These are phyloP conservation scores for Campopleginae sp. DNA, from an alignment of 2,888 invertebrate species.

Conservation along the genomic window DNA sequence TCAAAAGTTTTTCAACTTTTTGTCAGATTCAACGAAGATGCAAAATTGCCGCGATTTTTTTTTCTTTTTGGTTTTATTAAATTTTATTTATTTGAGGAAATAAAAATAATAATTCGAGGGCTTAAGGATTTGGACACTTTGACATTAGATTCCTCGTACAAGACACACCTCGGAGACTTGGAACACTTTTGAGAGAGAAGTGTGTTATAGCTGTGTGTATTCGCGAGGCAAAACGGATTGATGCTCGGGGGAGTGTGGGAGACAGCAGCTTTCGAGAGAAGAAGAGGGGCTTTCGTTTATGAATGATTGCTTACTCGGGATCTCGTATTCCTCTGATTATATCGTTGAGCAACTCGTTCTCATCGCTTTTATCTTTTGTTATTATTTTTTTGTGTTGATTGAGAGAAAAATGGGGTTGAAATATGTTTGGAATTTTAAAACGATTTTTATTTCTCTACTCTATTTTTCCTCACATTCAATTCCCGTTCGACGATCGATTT, in stretches of 20 bases:
- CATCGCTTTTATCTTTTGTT: conserved; percentile 24
- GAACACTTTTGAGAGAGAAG: conserved; percentile 39
- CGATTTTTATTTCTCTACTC: neutral
- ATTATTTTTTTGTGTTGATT: conserved; percentile 37
- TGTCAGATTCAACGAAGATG: too few species aligned
- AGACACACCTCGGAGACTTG: neutral
- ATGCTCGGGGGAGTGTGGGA: conserved; percentile 48
- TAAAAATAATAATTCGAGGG: neutral
- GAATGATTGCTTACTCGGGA: conserved; percentile 64
- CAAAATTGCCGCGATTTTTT: neutral
- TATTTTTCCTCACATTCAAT: neutral
- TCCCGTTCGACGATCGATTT: neutral
- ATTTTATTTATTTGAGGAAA: neutral
- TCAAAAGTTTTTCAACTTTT: too few species aligned
- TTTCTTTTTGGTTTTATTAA: neutral
- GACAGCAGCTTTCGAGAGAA: conserved; percentile 17
- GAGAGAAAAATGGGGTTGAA: neutral
- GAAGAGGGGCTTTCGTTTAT: conserved; percentile 57
- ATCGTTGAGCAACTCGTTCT: conserved; percentile 58
- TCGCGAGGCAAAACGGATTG: conserved; percentile 45
- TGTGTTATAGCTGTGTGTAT: conserved; percentile 41
- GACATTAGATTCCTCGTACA: conserved; percentile 20
- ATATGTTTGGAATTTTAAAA: conserved; percentile 3
- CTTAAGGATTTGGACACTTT: neutral
- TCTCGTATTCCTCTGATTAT: conserved; percentile 61